Evolutionary conservation across 2,113 vertebrate genomes (phyloP).

Genomic region (Dicaeum eximium): DNA sequence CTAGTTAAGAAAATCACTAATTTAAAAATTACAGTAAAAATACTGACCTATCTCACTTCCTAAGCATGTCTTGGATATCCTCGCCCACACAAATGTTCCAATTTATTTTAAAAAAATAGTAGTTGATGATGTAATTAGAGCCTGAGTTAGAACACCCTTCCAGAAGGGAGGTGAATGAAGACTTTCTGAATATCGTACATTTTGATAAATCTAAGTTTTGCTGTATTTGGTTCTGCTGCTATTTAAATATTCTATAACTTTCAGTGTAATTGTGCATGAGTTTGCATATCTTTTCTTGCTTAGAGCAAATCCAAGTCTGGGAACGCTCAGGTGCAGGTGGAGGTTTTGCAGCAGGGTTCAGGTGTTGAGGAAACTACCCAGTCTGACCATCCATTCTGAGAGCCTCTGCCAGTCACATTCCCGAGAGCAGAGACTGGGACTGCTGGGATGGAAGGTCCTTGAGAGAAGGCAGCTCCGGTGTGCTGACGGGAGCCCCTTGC

Average conservation of each 20-base stretch:
- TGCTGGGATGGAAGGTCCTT: not conserved
- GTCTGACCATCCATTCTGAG: not conserved
- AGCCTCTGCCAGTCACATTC: not conserved
- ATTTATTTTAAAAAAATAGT: not conserved
- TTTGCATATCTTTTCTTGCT: not conserved
- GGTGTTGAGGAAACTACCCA: not conserved
- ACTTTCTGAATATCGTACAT: not conserved
- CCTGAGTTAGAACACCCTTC: not conserved
- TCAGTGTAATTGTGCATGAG: not conserved
- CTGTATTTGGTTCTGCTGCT: not conserved
- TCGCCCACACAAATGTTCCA: not conserved
- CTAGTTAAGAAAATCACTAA: not conserved
- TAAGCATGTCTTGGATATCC: not conserved
- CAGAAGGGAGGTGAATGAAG: not conserved
- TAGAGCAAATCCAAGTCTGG: not conserved
- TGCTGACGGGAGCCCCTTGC: accelerated
- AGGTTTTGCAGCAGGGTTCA: not conserved
- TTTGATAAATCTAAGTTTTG: not conserved
- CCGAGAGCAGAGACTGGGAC: not conserved
- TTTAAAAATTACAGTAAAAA: not conserved
- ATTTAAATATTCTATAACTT: not conserved
- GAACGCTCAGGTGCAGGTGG: not conserved
- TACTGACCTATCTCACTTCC: not conserved
- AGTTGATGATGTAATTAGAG: not conserved
- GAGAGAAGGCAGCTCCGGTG: not conserved